A percentile compares a stretch with the other conserved stretches of the same genome.
Conservation (phyloP, 1,140 invertebrate species). For the Drosophila kanapiae region DNA sequence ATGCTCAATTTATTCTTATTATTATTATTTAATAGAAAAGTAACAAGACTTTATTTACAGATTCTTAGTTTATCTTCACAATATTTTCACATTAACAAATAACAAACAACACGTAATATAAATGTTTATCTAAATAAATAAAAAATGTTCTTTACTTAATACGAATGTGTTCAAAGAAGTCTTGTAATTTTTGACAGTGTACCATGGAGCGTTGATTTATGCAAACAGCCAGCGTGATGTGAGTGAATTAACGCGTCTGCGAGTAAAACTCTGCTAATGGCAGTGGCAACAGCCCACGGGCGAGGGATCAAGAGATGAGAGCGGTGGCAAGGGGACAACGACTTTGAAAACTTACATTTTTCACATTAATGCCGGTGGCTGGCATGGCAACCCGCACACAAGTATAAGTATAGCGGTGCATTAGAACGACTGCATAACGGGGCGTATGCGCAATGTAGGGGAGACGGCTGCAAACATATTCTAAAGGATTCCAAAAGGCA, state of each 20-base stretch:
- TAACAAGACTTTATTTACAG: too few species aligned
- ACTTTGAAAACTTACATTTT: constrained; percentile 70
- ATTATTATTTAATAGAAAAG: too few species aligned
- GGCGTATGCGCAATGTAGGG: constrained; percentile 29
- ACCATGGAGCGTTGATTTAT: constrained; percentile 64
- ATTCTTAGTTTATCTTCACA: too few species aligned
- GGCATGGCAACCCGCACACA: constrained; percentile 20
- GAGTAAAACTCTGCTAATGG: constrained; percentile 70
- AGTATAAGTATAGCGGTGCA: constrained; percentile 19
- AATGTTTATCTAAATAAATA: too few species aligned
- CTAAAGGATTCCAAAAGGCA: too few species aligned
- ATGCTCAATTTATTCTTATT: too few species aligned
- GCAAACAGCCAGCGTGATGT: constrained; percentile 71
- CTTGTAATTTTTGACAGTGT: background rate
- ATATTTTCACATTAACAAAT: too few species aligned
- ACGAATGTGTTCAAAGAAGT: background rate
- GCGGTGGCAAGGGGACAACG: constrained; percentile 12
- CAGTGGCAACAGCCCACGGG: constrained; percentile 55
- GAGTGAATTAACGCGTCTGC: constrained; percentile 75
- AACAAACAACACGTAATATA: too few species aligned
- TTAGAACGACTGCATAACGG: constrained; percentile 28
- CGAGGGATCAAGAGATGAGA: background rate
- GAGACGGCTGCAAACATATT: background rate
- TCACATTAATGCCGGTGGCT: constrained; percentile 53
- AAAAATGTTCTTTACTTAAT: background rate